Evolutionary conservation across 2,113 vertebrate genomes (phyloP), one percentile per base, ranked within the genome.

Genomic region (Sporophila hypoxantha): DNA sequence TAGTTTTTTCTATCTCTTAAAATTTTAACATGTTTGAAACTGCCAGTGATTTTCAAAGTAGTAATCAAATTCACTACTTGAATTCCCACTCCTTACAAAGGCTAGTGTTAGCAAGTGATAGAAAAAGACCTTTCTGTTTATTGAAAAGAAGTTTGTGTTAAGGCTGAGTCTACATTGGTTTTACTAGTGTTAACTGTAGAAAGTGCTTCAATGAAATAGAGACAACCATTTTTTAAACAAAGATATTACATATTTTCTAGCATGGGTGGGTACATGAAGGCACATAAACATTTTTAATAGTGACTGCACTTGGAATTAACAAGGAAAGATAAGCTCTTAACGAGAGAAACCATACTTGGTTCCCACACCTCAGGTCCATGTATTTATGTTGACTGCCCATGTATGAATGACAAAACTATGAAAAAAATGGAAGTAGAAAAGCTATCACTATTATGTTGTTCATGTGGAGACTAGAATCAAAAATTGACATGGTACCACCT

Each of bases 351-450:
- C 21, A 16, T 9, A 61, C 8, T 60, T 92, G 37, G 49, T 89
- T 93, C 93, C 86, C 68, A 92, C 59, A 94, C 27, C 13, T 29
- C 49, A 1, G 1, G 32, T 26, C 76, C 50, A 42, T 22, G 10
- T 77, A 60, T 91, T 89, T 84, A 73, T 85, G 66, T 76, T 73
- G 52, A 80, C 56, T 87, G 32, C 30, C 73, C 56, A 85, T 85
- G 60, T 77, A 82, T 93, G 89, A 95, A 93, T 87, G 69, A 91
- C 41, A 93, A 93, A 96, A 92, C 85, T 81, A 88, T 49, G 32
- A 85, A 89, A 68, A 64, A 93, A 69, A 19, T 22, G 4, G 27
- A 92, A 61, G 21, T 6, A 82, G 41, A 64, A 89, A 55, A 55
- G 22, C 11, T 67, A 67, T 85, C 91, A 82, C 47, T 76, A 42